A percentile compares a stretch with the other conserved stretches of the same genome.
phyloP scores from a whole-genome alignment of 2,797 vertebrate species.

The Phataginus tetradactyla region DNA sequence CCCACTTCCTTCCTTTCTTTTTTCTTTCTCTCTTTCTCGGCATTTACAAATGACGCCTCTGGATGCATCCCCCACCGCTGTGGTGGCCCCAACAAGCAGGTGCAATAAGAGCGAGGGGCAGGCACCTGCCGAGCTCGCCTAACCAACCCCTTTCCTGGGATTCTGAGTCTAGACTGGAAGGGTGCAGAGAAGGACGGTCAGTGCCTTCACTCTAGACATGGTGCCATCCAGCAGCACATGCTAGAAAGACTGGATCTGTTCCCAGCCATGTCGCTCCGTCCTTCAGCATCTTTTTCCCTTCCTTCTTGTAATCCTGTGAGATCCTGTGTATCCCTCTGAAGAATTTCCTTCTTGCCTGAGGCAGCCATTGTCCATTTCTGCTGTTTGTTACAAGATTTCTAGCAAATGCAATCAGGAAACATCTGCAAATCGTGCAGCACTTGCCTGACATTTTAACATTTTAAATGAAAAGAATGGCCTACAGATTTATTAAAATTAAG shows the following conservation, averaged over 20 bases:
- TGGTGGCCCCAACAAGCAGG: background rate
- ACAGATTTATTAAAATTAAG: slow-evolving; percentile 37
- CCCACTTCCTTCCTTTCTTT: background rate
- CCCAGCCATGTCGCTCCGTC: background rate
- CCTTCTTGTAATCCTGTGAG: background rate
- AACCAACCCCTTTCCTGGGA: background rate
- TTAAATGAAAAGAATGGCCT: slow-evolving; percentile 56
- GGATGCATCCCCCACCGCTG: background rate
- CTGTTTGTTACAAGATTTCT: background rate
- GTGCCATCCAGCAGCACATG: background rate
- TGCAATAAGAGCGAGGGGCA: background rate
- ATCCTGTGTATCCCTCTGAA: background rate
- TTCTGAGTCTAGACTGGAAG: background rate
- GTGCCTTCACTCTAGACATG: background rate
- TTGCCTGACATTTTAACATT: slow-evolving; percentile 40
- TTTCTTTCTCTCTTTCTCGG: background rate
- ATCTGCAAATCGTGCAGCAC: slow-evolving; percentile 18
- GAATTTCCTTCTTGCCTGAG: slow-evolving; percentile 16
- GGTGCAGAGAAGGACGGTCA: background rate
- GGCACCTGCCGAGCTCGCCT: background rate
- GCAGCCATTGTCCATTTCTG: slow-evolving; percentile 9
- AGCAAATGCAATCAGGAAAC: slow-evolving; percentile 50
- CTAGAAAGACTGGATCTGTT: background rate
- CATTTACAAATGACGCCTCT: background rate
- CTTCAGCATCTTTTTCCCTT: background rate